Conservation (phyloP, 2,888 invertebrate species). For the Lycia hirtaria region DNA sequence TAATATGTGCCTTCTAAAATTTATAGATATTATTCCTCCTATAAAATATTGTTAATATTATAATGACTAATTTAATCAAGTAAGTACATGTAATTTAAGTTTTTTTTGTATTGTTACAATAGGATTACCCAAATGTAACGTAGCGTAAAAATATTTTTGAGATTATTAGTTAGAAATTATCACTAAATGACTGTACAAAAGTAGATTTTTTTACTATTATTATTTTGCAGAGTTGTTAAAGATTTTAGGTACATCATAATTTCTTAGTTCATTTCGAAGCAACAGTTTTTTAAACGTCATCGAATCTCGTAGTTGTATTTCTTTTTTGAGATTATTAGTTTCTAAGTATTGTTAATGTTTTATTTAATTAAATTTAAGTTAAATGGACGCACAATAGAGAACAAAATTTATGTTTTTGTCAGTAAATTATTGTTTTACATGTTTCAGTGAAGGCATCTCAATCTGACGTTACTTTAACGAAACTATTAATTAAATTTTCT, state of each 20-base stretch:
- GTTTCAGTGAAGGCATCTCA: slow-evolving; percentile 62
- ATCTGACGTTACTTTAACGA: slow-evolving; percentile 75
- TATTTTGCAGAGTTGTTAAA: slow-evolving; percentile 73
- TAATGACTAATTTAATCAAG: slow-evolving; percentile 29
- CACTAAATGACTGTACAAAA: slow-evolving; percentile 63
- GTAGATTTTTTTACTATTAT: slow-evolving; percentile 57
- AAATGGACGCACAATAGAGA: slow-evolving; percentile 72
- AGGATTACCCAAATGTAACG: slow-evolving; percentile 11
- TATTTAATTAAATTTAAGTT: slow-evolving; percentile 68
- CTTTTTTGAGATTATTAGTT: slow-evolving; percentile 78
- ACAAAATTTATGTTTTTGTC: slow-evolving; percentile 65
- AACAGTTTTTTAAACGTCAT: slow-evolving; percentile 54
- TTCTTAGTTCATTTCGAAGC: slow-evolving; percentile 44
- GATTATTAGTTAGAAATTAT: slow-evolving; percentile 68
- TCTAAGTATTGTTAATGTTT: slow-evolving; percentile 68
- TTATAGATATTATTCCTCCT: slow-evolving; percentile 29
- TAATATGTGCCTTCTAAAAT: slow-evolving; percentile 58
- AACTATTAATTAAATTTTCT: slow-evolving; percentile 75
- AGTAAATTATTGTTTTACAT: slow-evolving; percentile 81
- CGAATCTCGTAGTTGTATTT: slow-evolving; percentile 76
- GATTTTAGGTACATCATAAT: slow-evolving; percentile 52
- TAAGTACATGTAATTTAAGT: slow-evolving; percentile 20
- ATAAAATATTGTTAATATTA: slow-evolving; percentile 42
- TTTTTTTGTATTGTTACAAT: slow-evolving; percentile 30
- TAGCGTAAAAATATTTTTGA: slow-evolving; percentile 59